A percentile compares a stretch with the other conserved stretches of the same genome.
phyloP scores from a whole-genome alignment of 2,113 vertebrate species.

The Choloepus hoffmanni region DNA sequence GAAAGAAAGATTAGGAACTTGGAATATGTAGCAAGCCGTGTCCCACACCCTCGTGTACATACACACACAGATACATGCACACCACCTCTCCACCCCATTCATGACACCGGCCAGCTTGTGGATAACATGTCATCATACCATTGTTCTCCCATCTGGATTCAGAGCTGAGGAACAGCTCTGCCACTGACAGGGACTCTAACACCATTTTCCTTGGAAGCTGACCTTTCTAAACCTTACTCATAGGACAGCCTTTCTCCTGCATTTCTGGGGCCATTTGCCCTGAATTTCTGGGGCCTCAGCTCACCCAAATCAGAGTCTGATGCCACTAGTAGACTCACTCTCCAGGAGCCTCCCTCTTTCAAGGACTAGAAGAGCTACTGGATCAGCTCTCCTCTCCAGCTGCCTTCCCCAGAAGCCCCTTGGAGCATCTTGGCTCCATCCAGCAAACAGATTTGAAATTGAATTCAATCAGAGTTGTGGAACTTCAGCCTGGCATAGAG shows the following conservation, averaged over 20 bases:
- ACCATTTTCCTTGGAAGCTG: background rate
- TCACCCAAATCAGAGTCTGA: background rate
- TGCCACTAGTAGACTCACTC: background rate
- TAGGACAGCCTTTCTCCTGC: background rate
- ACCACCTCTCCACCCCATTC: no score
- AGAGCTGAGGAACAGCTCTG: background rate
- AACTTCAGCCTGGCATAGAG: background rate
- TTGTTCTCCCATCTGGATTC: background rate
- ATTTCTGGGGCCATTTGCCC: background rate
- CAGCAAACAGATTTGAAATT: background rate
- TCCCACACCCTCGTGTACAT: background rate
- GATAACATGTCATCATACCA: background rate
- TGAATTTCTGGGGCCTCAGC: background rate
- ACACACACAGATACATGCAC: accelerated
- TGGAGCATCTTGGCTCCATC: background rate
- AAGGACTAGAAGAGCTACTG: background rate
- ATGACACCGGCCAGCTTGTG: background rate
- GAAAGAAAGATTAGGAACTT: background rate
- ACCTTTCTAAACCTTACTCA: background rate
- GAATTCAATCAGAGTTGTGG: background rate
- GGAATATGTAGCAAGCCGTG: background rate
- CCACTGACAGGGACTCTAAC: background rate
- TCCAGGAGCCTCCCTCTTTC: background rate
- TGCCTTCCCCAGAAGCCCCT: background rate
- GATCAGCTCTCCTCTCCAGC: background rate